These are phyloP conservation scores for Nibea albiflora DNA, from an alignment of 2,113 vertebrate genomes.

Conservation along the genomic window DNA sequence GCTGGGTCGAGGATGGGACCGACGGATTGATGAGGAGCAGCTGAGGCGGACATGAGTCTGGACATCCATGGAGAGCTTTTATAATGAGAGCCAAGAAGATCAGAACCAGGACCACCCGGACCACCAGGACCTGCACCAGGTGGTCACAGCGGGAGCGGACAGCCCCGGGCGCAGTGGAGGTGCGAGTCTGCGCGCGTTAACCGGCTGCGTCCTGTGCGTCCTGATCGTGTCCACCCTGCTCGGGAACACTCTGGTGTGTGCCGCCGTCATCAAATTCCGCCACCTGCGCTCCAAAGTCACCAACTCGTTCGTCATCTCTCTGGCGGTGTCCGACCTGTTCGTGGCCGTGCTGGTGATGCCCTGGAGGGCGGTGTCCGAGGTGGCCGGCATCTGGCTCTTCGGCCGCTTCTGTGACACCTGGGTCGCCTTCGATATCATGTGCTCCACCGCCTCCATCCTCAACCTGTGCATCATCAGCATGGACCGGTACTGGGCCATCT, in stretches of 20 bases:
- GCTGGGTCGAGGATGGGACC: not conserved
- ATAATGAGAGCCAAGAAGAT: conserved; percentile 22
- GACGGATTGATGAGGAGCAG: not conserved
- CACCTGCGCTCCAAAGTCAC: conserved; percentile 86
- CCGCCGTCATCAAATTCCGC: conserved; percentile 80
- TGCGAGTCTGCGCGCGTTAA: conserved; percentile 74
- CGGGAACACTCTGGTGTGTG: conserved; percentile 84
- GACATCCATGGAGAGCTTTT: conserved; percentile 61
- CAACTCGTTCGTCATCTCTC: conserved; percentile 86
- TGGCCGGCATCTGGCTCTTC: conserved; percentile 84
- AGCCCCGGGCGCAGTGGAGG: conserved; percentile 13
- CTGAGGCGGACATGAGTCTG: not conserved
- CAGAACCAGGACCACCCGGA: not conserved
- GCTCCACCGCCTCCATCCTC: conserved; percentile 87
- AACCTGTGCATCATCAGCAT: conserved; percentile 89
- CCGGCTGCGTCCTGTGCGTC: conserved; percentile 82
- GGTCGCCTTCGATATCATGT: conserved; percentile 89
- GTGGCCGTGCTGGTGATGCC: conserved; percentile 88
- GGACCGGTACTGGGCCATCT: conserved; percentile 88
- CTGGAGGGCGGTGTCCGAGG: conserved; percentile 85
- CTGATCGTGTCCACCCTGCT: conserved; percentile 86
- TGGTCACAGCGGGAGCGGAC: conserved; percentile 44
- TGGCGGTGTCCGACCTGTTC: conserved; percentile 86
- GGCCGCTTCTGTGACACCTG: conserved; percentile 87
- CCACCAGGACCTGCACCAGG: conserved; percentile 15